phyloP scores from a whole-genome alignment of 2,113 vertebrate genomes.

The Chinchilla lanigera region DNA sequence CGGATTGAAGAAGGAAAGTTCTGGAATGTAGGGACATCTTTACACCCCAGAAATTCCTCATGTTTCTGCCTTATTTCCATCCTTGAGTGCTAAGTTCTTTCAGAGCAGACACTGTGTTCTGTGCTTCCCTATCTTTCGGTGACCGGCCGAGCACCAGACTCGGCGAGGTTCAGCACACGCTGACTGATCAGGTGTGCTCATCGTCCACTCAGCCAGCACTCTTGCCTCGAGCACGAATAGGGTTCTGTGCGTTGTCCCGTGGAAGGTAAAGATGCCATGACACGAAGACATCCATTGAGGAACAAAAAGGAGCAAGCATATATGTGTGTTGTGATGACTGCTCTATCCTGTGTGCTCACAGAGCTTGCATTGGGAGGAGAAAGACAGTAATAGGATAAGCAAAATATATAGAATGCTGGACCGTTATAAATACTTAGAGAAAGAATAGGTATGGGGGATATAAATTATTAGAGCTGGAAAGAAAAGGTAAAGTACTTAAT shows the following conservation, averaged over 20 bases:
- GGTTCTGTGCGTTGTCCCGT: background rate
- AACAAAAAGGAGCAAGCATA: background rate
- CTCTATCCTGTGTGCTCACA: background rate
- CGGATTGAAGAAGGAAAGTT: background rate
- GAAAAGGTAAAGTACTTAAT: background rate
- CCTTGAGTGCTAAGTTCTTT: background rate
- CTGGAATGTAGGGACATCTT: background rate
- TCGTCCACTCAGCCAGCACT: background rate
- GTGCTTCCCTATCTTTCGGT: background rate
- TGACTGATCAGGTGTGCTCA: background rate
- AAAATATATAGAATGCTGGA: background rate
- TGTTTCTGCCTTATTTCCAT: background rate
- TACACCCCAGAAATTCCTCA: background rate
- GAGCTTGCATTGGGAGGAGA: slow-evolving; percentile 36
- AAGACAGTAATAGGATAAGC: background rate
- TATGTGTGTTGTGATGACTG: background rate
- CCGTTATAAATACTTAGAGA: background rate
- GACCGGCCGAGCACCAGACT: background rate
- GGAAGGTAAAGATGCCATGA: background rate
- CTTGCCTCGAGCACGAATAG: background rate
- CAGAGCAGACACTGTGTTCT: background rate
- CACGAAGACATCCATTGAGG: background rate
- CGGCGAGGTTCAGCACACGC: background rate
- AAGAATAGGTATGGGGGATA: background rate
- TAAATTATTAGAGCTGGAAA: background rate